Evolutionary conservation across 2,797 vertebrate genomes (phyloP), one percentile per base, ranked within the genome.

Genomic region (Etheostoma perlongum): DNA sequence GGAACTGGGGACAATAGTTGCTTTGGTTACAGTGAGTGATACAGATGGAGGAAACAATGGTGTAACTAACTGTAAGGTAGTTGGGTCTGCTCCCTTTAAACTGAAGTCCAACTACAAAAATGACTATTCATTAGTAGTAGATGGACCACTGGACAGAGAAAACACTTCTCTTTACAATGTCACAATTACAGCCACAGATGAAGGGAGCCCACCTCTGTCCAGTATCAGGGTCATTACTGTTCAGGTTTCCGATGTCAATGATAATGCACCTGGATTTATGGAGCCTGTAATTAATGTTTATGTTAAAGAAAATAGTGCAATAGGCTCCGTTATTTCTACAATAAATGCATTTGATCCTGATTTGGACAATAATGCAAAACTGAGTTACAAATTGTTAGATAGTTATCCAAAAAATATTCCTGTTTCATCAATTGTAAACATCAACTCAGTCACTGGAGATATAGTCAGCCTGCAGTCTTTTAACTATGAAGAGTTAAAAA

Each of bases 221-320:
- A 96, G 94, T 42, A 91, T 91, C 52, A 93, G 72, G 51, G 89
- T 95, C 0, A 93, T 98, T 79, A 85, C 81, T 25, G 92, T 97
- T 76, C 88, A 94, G 5, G 90, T 98, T 63, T 96, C 96, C 0
- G 97, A 97, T 66, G 89, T 97, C 54, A 97, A 97, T 72, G 96
- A 97, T 82, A 98, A 97, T 1, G 80, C 95, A 1, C 96, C 97
- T 1, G 78, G n/a, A 33, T 97, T 98, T 2, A 89, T 87, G 58
- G 68, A 96, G 25, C 74, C 92, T 4, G 79, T 91, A 0, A 95
- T 97, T 64, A 91, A 95, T n/a, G 75, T 96, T 65, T 96, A 96
- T 71, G 83, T 97, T 0, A 94, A 95, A 48, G 97, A 98, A 85
- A 97, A 98, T 78, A 96, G 95, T 69, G 86, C 85, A 48, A 76